These are phyloP conservation scores for Rallus crepitans DNA, from an alignment of 2,797 vertebrate species.

Conservation along the genomic window DNA sequence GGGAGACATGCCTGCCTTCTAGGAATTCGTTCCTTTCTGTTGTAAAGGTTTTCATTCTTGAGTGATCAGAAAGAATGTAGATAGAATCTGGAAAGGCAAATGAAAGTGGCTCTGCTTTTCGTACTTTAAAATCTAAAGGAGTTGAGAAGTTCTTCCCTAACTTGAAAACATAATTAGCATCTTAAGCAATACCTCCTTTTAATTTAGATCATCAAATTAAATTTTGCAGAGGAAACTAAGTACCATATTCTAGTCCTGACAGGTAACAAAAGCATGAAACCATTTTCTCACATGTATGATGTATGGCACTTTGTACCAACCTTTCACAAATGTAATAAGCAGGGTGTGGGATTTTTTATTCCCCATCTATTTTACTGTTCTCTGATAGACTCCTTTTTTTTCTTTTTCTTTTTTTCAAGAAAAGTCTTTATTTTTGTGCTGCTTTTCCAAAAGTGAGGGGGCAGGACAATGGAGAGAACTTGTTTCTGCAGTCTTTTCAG, in stretches of 20 bases:
- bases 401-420: not conserved
- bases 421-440: not conserved
- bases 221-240: slow-evolving; percentile 10
- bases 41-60: slow-evolving; percentile 43
- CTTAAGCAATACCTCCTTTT: slow-evolving; percentile 41
- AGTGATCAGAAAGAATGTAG: slow-evolving; percentile 58
- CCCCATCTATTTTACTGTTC: not conserved
- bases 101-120: not conserved
- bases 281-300: not conserved
- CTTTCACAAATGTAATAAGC: not conserved
- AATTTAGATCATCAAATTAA: slow-evolving; percentile 31
- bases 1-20: slow-evolving; percentile 20
- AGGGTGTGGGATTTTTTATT: not conserved
- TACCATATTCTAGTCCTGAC: slow-evolving; percentile 36
- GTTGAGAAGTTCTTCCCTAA: slow-evolving; percentile 16
- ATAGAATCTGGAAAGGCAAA: slow-evolving; percentile 48
- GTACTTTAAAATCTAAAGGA: not conserved
- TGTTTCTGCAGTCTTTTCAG: not conserved
- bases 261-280: not conserved
- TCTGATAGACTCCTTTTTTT: not conserved
- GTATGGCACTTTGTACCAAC: not conserved
- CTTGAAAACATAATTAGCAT: slow-evolving; percentile 18
- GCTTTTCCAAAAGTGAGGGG: not conserved
- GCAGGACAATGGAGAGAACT: not conserved
- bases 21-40: slow-evolving; percentile 34